Evolutionary conservation across 2,888 invertebrate genomes (phyloP).

Genomic region (Drosophila histrio): DNA sequence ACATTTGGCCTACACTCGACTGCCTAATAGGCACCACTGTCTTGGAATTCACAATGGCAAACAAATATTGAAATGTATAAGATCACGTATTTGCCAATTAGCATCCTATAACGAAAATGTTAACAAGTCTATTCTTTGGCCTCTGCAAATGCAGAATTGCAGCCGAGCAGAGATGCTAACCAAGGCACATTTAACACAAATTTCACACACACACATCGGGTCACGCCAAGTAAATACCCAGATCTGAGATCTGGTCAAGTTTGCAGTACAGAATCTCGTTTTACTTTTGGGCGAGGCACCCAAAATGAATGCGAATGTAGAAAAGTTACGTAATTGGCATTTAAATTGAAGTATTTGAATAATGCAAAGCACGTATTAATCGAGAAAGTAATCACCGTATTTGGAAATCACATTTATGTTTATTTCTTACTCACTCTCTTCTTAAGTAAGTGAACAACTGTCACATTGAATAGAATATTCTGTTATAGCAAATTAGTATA

Average conservation of each 20-base stretch:
- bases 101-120: slow-evolving; percentile 50
- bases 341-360: slow-evolving; percentile 17
- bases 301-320: slow-evolving; percentile 3
- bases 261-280: slow-evolving; percentile 15
- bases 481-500: no score
- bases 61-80: background rate
- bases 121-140: slow-evolving; percentile 41
- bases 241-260: slow-evolving; percentile 5
- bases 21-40: slow-evolving; percentile 1
- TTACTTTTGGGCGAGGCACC: slow-evolving; percentile 40
- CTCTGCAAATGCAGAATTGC: slow-evolving; percentile 49
- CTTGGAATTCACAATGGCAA: background rate
- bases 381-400: slow-evolving; percentile 44
- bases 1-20: slow-evolving; percentile 18
- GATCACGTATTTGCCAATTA: slow-evolving; percentile 60
- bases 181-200: slow-evolving; percentile 52
- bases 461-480: no score
- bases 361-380: slow-evolving; percentile 37
- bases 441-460: background rate
- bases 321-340: slow-evolving; percentile 41
- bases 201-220: slow-evolving; percentile 28
- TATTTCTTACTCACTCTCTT: slow-evolving; percentile 14
- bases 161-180: slow-evolving; percentile 57
- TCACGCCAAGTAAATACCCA: slow-evolving; percentile 18
- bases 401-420: background rate